Evolutionary conservation across 2,113 vertebrate species (phyloP), one percentile per base, ranked within the genome.

Genomic region (Erythrocercus mccallii): DNA sequence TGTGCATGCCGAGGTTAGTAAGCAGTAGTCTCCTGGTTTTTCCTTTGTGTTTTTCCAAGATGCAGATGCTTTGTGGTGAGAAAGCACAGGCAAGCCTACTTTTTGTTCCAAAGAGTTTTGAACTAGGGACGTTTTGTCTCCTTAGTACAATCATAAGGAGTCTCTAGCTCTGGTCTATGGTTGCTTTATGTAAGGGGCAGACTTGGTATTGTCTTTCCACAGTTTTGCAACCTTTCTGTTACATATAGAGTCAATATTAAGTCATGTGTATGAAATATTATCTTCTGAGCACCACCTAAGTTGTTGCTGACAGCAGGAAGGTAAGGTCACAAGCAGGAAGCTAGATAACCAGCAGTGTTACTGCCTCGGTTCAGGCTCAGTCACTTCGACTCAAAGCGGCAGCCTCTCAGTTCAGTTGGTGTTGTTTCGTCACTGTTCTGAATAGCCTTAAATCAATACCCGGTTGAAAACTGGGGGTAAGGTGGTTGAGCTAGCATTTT

Each of bases 101-200:
- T 86, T 10, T 38, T 86, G 30, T 20, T 78, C 40, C 27, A 3
- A 16, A 65, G 66, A 12, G 9, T 79, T 72, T 45, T 22, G 7
- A 17, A 3, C 27, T 48, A 3, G 38, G 13, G 40, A 11, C 3
- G 5, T 33, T 11, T 38, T 44, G 14, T 20, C 10, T 82, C 33
- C 2, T 3, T 33, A 1, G 2, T 42, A 12, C 3, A 0, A 4
- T 47, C 1, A 0, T 14, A 24, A 58, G 17, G 38, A 31, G 28
- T 33, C 37, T 51, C n/a, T 21, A 8, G 27, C 19, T 65, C 12
- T 57, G 23, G 11, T 33, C 37, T 1, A 0, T 11, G 11, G 9
- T 62, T 51, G 1, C 18, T 62, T 57, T 54, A 1, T 24, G 7
- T 18, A 21, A 54, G 53, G 11, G 31, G 27, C 21, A 70, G 53